Evolutionary conservation across 2,888 invertebrate genomes (phyloP).

Genomic region (Dynastes tityus): DNA sequence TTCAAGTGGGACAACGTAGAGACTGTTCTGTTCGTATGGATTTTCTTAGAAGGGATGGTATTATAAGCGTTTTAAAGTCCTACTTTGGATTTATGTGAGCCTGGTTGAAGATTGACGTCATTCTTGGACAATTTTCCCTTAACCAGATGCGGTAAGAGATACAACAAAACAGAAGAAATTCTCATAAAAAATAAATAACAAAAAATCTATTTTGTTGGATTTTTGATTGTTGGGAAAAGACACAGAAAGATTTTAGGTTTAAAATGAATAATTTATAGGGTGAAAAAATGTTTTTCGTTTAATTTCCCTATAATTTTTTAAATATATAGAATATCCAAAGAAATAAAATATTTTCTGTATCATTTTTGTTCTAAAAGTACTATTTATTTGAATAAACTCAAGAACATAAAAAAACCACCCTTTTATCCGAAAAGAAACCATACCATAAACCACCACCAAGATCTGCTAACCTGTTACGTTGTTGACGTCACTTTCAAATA

Average conservation of each 20-base stretch:
- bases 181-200: too few species aligned
- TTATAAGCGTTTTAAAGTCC: not conserved
- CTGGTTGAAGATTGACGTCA: conserved; percentile 75
- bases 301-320: too few species aligned
- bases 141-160: not conserved
- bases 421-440: too few species aligned
- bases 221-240: too few species aligned
- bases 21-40: conserved; percentile 8
- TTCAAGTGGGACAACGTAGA: not conserved
- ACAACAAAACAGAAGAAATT: too few species aligned
- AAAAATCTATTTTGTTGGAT: too few species aligned
- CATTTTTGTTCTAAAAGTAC: not conserved
- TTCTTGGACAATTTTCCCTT: conserved; percentile 53
- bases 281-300: too few species aligned
- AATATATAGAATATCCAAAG: too few species aligned
- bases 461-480: conserved; percentile 70
- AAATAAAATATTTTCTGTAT: too few species aligned
- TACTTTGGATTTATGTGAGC: conserved; percentile 64
- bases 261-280: too few species aligned
- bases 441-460: conserved; percentile 34
- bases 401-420: too few species aligned
- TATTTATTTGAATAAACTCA: not conserved
- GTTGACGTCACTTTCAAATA: conserved; percentile 72
- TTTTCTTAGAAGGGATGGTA: conserved; percentile 25
- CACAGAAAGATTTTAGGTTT: too few species aligned